phyloP scores from a whole-genome alignment of 2,888 invertebrate genomes.

The Drosophila acutilabella region DNA sequence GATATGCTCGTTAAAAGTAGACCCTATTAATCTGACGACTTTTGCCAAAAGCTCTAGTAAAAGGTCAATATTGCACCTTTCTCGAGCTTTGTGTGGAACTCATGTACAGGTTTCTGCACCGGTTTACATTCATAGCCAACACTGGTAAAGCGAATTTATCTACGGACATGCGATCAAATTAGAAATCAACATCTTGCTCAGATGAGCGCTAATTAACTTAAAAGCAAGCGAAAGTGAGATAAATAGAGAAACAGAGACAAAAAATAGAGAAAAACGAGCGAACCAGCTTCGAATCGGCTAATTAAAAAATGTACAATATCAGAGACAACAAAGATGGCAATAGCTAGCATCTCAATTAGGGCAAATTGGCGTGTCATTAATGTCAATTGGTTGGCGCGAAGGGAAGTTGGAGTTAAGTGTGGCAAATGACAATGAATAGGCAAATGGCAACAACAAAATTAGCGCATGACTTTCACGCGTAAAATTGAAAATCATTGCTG shows the following conservation, averaged over 20 bases:
- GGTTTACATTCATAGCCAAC: not conserved
- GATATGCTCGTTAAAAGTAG: slow-evolving; percentile 60
- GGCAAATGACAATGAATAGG: slow-evolving; percentile 79
- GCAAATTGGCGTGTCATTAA: slow-evolving; percentile 75
- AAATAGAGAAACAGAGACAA: not conserved
- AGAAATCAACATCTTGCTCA: slow-evolving; percentile 14
- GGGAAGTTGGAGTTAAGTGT: slow-evolving; percentile 30
- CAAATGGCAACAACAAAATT: slow-evolving; percentile 68
- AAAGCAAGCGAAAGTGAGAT: not conserved
- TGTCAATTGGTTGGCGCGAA: slow-evolving; percentile 64
- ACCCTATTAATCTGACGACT: slow-evolving; percentile 27
- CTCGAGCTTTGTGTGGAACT: slow-evolving; percentile 6
- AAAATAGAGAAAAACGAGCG: too few relatives aligned
- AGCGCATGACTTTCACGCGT: slow-evolving; percentile 77
- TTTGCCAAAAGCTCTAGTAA: slow-evolving; percentile 33
- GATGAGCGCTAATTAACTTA: slow-evolving; percentile 23
- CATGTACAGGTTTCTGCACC: slow-evolving; percentile 13
- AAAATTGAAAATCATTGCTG: slow-evolving; percentile 82
- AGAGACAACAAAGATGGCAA: slow-evolving; percentile 31
- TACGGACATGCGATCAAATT: not conserved
- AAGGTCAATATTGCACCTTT: slow-evolving; percentile 62
- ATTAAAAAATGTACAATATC: slow-evolving; percentile 62
- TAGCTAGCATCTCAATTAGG: slow-evolving; percentile 70
- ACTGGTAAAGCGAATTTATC: not conserved
- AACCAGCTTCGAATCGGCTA: slow-evolving; percentile 42